phyloP scores from a whole-genome alignment of 2,113 vertebrate species.

The Barnardius zonarius region DNA sequence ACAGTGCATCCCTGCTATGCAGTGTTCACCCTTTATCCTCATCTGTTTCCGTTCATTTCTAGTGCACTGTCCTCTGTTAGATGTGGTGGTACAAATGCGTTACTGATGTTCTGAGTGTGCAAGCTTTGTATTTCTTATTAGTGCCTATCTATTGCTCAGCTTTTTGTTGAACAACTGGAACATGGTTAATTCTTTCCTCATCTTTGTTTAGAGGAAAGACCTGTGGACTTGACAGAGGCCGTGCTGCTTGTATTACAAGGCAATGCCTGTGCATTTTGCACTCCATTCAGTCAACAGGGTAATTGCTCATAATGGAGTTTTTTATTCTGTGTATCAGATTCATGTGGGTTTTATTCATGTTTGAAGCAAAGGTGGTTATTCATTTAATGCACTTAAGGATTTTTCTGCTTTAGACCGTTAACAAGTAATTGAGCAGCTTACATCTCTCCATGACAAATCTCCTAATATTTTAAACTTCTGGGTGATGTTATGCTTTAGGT shows the following conservation, averaged over 20 bases:
- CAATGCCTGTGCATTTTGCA: background rate
- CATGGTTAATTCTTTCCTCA: background rate
- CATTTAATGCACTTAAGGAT: background rate
- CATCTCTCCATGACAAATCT: background rate
- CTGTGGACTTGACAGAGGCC: background rate
- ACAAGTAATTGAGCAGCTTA: background rate
- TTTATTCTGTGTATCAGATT: background rate
- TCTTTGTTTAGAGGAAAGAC: background rate
- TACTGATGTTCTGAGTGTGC: background rate
- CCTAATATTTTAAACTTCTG: background rate
- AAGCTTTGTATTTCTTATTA: background rate
- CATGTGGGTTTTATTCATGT: background rate
- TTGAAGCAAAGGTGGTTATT: background rate
- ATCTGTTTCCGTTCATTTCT: rapidly evolving
- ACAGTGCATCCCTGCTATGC: background rate
- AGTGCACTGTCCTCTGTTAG: background rate
- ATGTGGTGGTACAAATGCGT: background rate
- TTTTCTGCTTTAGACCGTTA: background rate
- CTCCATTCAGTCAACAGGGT: background rate
- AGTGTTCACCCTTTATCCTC: background rate
- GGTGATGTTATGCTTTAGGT: background rate
- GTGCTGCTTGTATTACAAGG: background rate
- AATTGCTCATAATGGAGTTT: background rate
- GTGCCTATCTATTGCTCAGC: background rate
- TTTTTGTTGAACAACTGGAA: background rate